These are phyloP conservation scores for Rousettus madagascariensis DNA, from an alignment of 2,797 vertebrate genomes.

Conservation along the genomic window DNA sequence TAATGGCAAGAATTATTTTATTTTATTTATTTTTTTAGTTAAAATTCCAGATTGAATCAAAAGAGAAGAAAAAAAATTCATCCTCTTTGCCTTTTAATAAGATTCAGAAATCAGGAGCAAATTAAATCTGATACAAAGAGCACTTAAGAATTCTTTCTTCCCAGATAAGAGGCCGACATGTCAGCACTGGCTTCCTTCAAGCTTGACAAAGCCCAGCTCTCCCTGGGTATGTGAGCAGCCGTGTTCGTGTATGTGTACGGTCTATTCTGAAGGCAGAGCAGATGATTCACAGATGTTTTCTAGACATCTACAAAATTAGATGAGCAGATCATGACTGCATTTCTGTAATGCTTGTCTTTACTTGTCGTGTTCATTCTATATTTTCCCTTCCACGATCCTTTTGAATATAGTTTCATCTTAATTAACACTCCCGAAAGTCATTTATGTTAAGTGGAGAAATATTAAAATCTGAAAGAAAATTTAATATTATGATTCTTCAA, in stretches of 20 bases:
- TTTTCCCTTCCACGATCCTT: neutral
- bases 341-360: neutral
- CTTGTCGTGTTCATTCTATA: neutral
- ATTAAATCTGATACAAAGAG: neutral
- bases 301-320: neutral
- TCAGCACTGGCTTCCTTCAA: neutral
- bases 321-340: neutral
- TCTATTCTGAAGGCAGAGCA: neutral
- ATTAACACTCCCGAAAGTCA: neutral
- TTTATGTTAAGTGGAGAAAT: neutral
- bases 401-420: neutral
- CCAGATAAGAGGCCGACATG: neutral
- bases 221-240: neutral
- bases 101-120: slow-evolving; percentile 16
- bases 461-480: neutral
- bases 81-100: neutral
- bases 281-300: neutral
- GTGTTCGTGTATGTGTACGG: too few species aligned
- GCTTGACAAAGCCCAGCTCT: neutral
- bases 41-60: neutral
- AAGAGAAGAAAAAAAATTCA: neutral
- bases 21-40: neutral
- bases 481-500: neutral
- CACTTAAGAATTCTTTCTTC: neutral
- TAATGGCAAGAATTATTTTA: neutral